Percentiles rank a stretch among this genome's conserved stretches.
Evolutionary conservation across 2,888 invertebrate genomes (phyloP).

Genomic region (Merodon equestris): DNA sequence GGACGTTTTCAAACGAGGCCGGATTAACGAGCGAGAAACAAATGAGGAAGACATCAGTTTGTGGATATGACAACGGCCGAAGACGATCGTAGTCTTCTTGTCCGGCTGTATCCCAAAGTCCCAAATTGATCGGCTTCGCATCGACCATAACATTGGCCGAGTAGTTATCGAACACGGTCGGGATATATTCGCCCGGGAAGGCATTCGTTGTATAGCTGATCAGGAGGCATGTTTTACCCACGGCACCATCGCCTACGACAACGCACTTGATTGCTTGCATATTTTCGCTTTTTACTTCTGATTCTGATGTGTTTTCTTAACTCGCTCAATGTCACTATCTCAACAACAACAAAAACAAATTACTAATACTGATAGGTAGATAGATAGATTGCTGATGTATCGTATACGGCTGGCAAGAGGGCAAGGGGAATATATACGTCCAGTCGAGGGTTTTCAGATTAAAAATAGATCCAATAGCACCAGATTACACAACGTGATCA

Average conservation of each 20-base stretch:
- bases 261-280: conserved; percentile 78
- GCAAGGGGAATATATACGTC: conserved; percentile 26
- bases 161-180: conserved; percentile 77
- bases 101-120: conserved; percentile 77
- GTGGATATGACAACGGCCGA: conserved; percentile 76
- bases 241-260: conserved; percentile 78
- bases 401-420: conserved; percentile 50
- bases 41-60: conserved; percentile 77
- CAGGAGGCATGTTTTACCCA: conserved; percentile 77
- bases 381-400: not conserved
- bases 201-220: conserved; percentile 78
- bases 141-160: conserved; percentile 78
- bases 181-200: conserved; percentile 77
- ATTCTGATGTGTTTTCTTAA: conserved; percentile 34
- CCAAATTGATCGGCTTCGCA: conserved; percentile 77
- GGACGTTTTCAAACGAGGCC: conserved; percentile 77
- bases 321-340: conserved; percentile 50
- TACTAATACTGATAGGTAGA: conserved; percentile 28
- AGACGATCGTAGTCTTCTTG: conserved; percentile 77
- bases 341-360: conserved; percentile 28
- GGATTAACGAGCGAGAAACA: conserved; percentile 77
- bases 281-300: conserved; percentile 6
- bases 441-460: conserved; percentile 3
- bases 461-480: conserved; percentile 38
- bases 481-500: conserved; percentile 39